Base-by-base conservation (phyloP, 2,797 vertebrate genomes). In the Mormyrops boulengeri region DNA sequence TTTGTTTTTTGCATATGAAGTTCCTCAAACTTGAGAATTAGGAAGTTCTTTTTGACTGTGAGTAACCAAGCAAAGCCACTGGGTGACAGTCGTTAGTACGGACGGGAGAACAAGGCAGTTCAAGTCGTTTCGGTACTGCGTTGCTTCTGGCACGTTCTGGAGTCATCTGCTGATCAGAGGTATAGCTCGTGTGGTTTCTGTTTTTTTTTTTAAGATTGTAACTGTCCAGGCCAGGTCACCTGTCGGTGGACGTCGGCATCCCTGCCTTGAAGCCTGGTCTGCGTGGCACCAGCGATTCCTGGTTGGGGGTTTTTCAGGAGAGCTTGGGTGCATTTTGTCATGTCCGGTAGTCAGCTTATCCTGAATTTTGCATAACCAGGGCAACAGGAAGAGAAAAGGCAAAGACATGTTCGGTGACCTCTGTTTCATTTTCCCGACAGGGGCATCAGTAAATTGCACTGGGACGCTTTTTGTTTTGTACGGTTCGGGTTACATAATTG, bases 21-120 rank as follows among this genome's bases (percentile, higher is more conserved):
- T 90, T 90, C 90, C 90, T 90, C 88, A 85, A 86, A 86, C 44
- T 30, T 73, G 38, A 88, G 88, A 89, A 90, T 77, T 34, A 57
- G 90, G 88, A 90, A 90, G 80, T 77, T 89, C 60, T 2, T 19
- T 53, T 30, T 86, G 34, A 55, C 34, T 49, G 38, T 41, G 88
- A 41, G 47, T 53, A 22, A 38, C 34, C 34, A 66, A 87, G 60
- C 66, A 34, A 41, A 66, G 60, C n/a, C 17, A 12, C 34, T n/a
- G n/a, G n/a, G 14, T 26, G 22, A 30, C 17, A 52, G 22, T 19
- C n/a, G 4, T 41, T 11, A 53, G 55, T 85, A 38, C 44, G 8
- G 47, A 62, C 22, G 2, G 77, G 34, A 4, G 26, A 11, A 50
- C 62, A 6, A 84, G 85, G 17, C 47, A n/a, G 12, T n/a, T 55